phyloP scores from a whole-genome alignment of 2,888 invertebrate genomes.

The Deroplatys truncata region DNA sequence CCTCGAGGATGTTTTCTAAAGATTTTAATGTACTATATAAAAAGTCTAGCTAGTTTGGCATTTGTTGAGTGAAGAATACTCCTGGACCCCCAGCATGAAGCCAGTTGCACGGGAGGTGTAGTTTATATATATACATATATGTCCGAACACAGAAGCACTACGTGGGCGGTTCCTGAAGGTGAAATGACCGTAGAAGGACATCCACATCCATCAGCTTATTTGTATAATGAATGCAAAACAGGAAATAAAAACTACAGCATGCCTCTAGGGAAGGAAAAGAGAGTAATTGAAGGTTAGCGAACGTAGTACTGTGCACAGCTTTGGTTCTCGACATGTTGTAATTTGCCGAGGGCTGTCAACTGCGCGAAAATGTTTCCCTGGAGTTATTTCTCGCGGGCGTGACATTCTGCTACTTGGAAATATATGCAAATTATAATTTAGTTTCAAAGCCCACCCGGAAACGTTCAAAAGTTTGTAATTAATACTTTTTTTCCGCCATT shows the following conservation, averaged over 20 bases:
- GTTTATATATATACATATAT: neutral
- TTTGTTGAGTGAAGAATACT: neutral
- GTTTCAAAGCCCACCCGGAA: neutral
- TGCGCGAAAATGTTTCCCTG: neutral
- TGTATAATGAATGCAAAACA: neutral
- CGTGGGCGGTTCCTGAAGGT: neutral
- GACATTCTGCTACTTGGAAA: neutral
- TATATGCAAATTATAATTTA: neutral
- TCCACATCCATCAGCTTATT: neutral
- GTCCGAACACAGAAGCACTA: neutral
- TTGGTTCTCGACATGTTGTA: neutral
- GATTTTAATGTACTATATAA: no score
- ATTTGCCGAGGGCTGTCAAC: neutral
- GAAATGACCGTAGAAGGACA: neutral
- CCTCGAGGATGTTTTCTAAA: no score
- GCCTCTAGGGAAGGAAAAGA: neutral
- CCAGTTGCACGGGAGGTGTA: no score
- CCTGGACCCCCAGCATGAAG: neutral
- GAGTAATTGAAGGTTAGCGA: neutral
- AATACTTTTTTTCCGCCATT: no score
- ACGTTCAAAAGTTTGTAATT: neutral
- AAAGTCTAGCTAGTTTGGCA: no score
- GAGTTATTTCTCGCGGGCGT: neutral
- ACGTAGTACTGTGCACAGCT: neutral
- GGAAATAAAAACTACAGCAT: neutral